Percentiles rank a stretch among this genome's conserved stretches.
phyloP scores from a whole-genome alignment of 2,113 vertebrate genomes.

The Eudorcas thomsonii region DNA sequence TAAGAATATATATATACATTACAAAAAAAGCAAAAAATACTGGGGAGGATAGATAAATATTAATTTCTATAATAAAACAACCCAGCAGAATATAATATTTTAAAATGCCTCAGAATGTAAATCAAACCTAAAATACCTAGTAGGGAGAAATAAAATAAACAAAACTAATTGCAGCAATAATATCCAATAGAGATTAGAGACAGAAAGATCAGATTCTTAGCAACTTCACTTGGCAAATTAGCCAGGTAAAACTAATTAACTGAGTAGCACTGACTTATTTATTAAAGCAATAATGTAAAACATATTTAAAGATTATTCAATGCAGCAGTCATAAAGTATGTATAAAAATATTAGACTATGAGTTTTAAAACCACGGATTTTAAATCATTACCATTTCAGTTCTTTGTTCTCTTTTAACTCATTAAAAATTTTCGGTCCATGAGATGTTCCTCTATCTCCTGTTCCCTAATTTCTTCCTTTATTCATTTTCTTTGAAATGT shows the following conservation, averaged over 20 bases:
- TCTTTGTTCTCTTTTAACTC: background rate
- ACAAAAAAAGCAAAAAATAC: background rate
- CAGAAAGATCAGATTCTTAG: background rate
- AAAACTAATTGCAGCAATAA: background rate
- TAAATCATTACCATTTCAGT: background rate
- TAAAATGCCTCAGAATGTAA: background rate
- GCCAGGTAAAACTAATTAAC: background rate
- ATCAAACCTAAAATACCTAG: background rate
- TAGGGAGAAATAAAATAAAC: background rate
- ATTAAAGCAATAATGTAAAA: background rate
- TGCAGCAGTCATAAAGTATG: background rate
- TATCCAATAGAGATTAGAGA: background rate
- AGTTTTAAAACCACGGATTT: background rate
- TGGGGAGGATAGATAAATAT: background rate
- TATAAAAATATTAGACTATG: background rate
- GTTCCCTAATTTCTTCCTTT: background rate
- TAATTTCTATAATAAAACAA: background rate
- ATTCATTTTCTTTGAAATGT: background rate
- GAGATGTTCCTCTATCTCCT: background rate
- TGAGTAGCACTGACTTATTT: background rate
- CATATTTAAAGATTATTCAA: background rate
- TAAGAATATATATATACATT: background rate
- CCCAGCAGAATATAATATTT: background rate
- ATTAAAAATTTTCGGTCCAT: background rate
- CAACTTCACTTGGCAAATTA: background rate